Base-by-base conservation (phyloP, 2,888 invertebrate species). In the Apotomis turbidana region DNA sequence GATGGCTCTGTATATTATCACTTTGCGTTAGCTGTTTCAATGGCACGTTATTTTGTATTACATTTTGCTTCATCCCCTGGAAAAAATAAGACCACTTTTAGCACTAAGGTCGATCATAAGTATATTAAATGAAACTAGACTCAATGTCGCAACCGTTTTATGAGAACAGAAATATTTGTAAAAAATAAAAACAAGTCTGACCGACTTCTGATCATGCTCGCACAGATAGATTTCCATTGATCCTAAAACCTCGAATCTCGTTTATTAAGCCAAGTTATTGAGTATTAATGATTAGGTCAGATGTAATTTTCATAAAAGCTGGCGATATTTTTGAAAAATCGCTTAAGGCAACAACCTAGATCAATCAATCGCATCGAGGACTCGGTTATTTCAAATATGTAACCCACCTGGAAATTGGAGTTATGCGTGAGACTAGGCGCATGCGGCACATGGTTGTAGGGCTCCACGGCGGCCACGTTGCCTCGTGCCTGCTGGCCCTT, bases 381-480 rank as follows among this genome's bases (percentile, higher is more conserved):
- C 5, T 41, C 41, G 6, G 41, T 41, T 5, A 9, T 49, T 9
- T 49, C 6, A 49, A 8, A 49, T 49, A 3, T 49, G 10, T 46
- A 1, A 13, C 36, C 74, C 82, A 93, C 93, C 89, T 93, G 93
- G 76, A 90, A 91, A 78, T 93, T 93, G 61, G 87, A 84, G 76
- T 90, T 93, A 79, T 93, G 91, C 75, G 81, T 89, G 81, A 93
- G 86, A 77, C 94, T 94, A 76, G 94, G 94, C 52, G 95, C 94
- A 76, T 95, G 95, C 68, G 97, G 97, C 81, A 97, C 96, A 82
- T 97, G 97, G 82, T 97, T 97, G 86, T 97, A 97, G 4, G 97
- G 97, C 85, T 97, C 97, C 52, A 97, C 96, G 60, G 97, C 97
- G 15, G 97, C 97, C 74, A 97, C 96, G 88, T 97, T 97, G 69